Base-by-base conservation (phyloP, 2,888 invertebrate species). In the Leptogaster cylindrica region DNA sequence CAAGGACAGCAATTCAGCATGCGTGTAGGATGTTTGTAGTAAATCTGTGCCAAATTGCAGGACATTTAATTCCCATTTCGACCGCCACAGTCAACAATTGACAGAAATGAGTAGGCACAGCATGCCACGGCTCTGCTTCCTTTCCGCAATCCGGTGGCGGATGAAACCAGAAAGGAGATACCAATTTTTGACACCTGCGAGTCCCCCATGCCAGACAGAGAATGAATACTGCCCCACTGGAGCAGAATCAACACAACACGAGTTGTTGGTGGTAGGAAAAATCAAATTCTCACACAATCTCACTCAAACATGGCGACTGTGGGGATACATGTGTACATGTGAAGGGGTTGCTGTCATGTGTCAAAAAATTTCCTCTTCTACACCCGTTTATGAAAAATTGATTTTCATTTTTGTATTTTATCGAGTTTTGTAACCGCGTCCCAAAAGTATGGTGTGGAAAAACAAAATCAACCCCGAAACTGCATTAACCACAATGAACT, bases 301-400 rank as follows among this genome's bases (percentile, higher is more conserved):
- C 12, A 48, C 33, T 39, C 58, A 61, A 67, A 67, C 50, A 67
- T 67, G 67, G 67, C 67, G 67, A 66, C 67, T 7, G n/a, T 14
- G 7, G 36, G 36, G 25, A 41, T 27, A 39, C 3, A 1, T 41
- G 39, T 51, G 36, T 65, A n/a, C 12, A 36, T 46, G 18, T 10
- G 50, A 65, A 52, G 52, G 52, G 65, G 41, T 65, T 39, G 50
- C 58, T 68, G 58, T 68, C 68, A 68, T 68, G 65, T 65, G 65
- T 68, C 65, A 68, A 68, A 68, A 68, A 68, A 65, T 33, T 23
- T 64, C 28, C 33, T 61, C 16, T 58, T 58, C 51, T 67, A 52
- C 68, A 55, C 68, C 68, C 68, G 65, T 65, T n/a, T n/a, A 65
- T 48, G 50, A 68, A 52, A 65, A 55, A 65, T 68, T 68, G 68